Base-by-base conservation (phyloP, 2,888 invertebrate species). In the Andrena chrysosceles region DNA sequence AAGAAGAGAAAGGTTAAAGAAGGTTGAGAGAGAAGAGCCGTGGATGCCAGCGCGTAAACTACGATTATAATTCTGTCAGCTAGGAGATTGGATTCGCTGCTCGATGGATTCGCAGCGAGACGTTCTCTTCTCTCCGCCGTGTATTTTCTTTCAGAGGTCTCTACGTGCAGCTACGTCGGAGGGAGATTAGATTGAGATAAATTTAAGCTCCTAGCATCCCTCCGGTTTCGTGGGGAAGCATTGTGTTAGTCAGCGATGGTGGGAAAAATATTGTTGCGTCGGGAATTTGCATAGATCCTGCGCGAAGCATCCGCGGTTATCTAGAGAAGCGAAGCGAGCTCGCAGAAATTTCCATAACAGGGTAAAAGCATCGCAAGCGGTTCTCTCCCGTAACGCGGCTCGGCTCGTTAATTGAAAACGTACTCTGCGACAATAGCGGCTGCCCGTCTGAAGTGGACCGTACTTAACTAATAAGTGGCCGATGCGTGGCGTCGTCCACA, bases 341-440 rank as follows among this genome's bases (percentile, higher is more conserved):
- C 13, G 20, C 2, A 7, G 4, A 31, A 52, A 62, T 75, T 69
- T 69, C 62, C 35, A 48, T 75, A 74, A 73, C 56, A 56, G 66
- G 35, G 54, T 64, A 66, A 52, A 72, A 42, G 23, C 42, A 20
- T 56, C 23, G 16, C 20, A 6, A 73, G 42, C 56, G 35, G 13
- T 33, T n/a, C n/a, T 23, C 60, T 7, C 52, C 16, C 4, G 20
- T 10, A 13, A 54, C 29, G 26, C 7, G n/a, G 20, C 54, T 16
- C 26, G 7, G 20, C 59, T 52, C 42, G 42, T 42, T 73, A 72
- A 64, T 72, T 63, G 52, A 10, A 54, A 52, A 49, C 52, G 13
- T 54, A 20, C 26, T 31, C 13, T 8, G 13, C 8, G 35, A 16
- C 49, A 16, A 60, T 49, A 62, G 42, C 20, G 20, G 13, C 7